Evolutionary conservation across 2,888 invertebrate genomes (phyloP), one percentile per base, ranked within the genome.

Genomic region (Patella pellucida): DNA sequence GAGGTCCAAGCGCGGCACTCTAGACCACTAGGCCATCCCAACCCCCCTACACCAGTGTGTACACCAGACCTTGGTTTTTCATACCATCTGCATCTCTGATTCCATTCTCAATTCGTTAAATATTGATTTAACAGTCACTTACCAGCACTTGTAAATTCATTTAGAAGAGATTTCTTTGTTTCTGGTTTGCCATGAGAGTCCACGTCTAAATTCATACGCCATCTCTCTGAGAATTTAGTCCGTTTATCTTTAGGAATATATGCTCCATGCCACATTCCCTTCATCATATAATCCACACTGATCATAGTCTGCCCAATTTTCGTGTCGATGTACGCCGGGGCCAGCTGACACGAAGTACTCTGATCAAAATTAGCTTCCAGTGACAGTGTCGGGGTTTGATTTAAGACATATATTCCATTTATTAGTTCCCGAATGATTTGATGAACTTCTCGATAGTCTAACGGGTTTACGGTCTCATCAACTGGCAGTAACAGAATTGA

Each of bases 281-380:
- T 91, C 85, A 91, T 86, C 89, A 89, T 90, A 80, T 90, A 91
- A 83, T 91, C 91, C 2, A 91, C 87, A 54, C 62, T 56, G n/a
- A 88, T 87, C 74, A 91, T 81, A 4, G 89, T 80, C 81, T 91
- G 90, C 11, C 91, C 91, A 5, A 91, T 84, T 27, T 86, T 80
- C 0, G 90, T 90, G 79, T 90, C 89, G 15, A 85, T 78, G 77
- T 89, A 91, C 0, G 89, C 90, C 5, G 90, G 89, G 0, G 91
- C 90, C 23, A 91, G 74, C 82, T 90, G 89, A 79, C 88, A 87
- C 1, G 86, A 77, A 15, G 90, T 89, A 72, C 89, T 89, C 78
- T 88, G 86, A 76, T 91, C 91, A 82, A 85, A 90, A 78, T 91
- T 91, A 5, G 89, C 87, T 71, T 91, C 90, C 23, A 91, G 80